Percentiles rank a stretch among this genome's conserved stretches.
Evolutionary conservation across 1,140 invertebrate genomes (phyloP).

Genomic region (Drosophila ananassae): DNA sequence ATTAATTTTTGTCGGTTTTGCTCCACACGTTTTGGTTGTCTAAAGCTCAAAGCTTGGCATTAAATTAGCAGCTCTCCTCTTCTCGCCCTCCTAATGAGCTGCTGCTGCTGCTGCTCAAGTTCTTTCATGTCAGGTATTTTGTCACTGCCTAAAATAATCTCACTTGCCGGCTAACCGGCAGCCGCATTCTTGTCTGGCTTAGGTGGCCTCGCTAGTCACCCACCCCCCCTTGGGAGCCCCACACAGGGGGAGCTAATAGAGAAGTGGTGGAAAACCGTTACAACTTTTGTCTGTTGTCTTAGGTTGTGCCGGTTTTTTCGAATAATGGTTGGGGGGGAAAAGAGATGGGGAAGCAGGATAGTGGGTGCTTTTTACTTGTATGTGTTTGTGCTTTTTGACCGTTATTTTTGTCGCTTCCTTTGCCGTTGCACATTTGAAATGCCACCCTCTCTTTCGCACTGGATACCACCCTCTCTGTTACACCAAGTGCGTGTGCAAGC

Average conservation of each 20-base stretch:
- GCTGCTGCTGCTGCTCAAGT: slow-evolving; percentile 40
- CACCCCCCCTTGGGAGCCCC: too few relatives aligned
- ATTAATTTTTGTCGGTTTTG: slow-evolving; percentile 51
- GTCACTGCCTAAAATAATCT: slow-evolving; percentile 69
- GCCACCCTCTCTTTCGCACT: slow-evolving; percentile 24
- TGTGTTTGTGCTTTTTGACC: slow-evolving; percentile 54
- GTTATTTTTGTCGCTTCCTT: slow-evolving; percentile 70
- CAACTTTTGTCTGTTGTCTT: slow-evolving; percentile 69
- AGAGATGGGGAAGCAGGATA: not conserved
- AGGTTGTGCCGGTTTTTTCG: slow-evolving; percentile 46
- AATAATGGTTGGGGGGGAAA: not conserved
- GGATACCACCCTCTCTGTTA: not conserved
- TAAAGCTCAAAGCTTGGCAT: slow-evolving; percentile 63
- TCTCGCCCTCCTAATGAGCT: slow-evolving; percentile 52
- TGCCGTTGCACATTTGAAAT: slow-evolving; percentile 39
- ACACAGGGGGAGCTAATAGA: not conserved
- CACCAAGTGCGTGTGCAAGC: slow-evolving; percentile 32
- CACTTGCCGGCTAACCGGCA: slow-evolving; percentile 20
- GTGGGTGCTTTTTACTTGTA: slow-evolving; percentile 43
- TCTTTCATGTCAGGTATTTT: slow-evolving; percentile 57
- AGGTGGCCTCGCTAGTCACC: not conserved
- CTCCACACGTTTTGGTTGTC: slow-evolving; percentile 46
- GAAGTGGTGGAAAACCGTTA: slow-evolving; percentile 45
- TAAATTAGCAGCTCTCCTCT: slow-evolving; percentile 23
- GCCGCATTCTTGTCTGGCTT: slow-evolving; percentile 1